Evolutionary conservation across 2,797 vertebrate species (phyloP).

Genomic region (Notolabrus celidotus): DNA sequence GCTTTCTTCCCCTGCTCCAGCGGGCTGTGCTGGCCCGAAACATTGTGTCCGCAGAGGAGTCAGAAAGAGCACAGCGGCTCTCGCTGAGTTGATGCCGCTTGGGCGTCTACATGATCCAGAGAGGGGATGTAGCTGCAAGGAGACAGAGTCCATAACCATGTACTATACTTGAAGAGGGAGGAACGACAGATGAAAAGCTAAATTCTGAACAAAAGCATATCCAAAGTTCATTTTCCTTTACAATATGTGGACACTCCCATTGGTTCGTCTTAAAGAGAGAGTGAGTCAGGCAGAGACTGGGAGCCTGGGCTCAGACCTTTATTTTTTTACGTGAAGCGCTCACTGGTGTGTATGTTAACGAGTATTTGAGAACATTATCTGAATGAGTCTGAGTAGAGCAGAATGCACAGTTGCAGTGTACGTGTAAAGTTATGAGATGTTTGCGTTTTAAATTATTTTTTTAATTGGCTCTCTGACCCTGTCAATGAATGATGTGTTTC

Average conservation of each 20-base stretch:
- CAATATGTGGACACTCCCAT: constrained; percentile 49
- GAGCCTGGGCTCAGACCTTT: constrained; percentile 62
- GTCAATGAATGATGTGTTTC: constrained; percentile 57
- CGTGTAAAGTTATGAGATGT: constrained; percentile 59
- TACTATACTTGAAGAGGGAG: constrained; percentile 76
- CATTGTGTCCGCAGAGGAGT: constrained; percentile 46
- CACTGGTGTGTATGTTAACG: constrained; percentile 64
- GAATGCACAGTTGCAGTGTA: constrained; percentile 48
- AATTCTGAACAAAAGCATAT: constrained; percentile 70
- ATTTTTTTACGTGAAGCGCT: constrained; percentile 72
- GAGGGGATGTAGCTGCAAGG: constrained; percentile 47
- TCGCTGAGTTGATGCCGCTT: constrained; percentile 32
- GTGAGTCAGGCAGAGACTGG: constrained; percentile 39
- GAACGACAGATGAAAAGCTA: constrained; percentile 50
- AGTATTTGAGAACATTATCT: constrained; percentile 61
- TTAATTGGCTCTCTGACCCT: constrained; percentile 72
- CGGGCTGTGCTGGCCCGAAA: constrained; percentile 55
- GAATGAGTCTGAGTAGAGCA: constrained; percentile 46
- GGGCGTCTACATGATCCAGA: constrained; percentile 32
- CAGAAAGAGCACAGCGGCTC: constrained; percentile 34
- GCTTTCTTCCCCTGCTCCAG: constrained; percentile 45
- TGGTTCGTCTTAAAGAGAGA: constrained; percentile 56
- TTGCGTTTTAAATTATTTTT: constrained; percentile 78
- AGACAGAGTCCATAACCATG: constrained; percentile 38
- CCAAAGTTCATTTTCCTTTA: constrained; percentile 61